A percentile compares a stretch with the other conserved stretches of the same genome.
Conservation (phyloP, 2,113 vertebrate species). For the Thamnophis sirtalis region DNA sequence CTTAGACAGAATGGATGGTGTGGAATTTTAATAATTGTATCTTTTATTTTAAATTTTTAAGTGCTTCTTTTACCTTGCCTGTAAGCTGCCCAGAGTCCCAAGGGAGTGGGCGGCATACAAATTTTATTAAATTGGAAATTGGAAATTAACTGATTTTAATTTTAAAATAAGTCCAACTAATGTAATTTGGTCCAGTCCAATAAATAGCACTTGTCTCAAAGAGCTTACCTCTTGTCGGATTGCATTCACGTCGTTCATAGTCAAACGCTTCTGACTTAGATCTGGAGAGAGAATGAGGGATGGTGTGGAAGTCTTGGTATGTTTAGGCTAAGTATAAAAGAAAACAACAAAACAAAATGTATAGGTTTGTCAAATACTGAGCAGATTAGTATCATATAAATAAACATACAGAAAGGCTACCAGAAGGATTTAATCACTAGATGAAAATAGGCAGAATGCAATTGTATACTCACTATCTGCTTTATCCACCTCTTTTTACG, state of each 20-base stretch:
- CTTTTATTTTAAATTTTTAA: too few relatives aligned
- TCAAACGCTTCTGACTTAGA: fast-evolving
- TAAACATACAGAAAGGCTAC: not conserved
- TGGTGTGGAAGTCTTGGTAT: not conserved
- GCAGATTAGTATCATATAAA: not conserved
- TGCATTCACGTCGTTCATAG: not conserved
- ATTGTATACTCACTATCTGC: conserved; percentile 46
- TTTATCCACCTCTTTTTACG: conserved; percentile 39
- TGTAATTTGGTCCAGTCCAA: not conserved
- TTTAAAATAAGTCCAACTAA: not conserved
- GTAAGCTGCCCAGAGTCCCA: too few relatives aligned
- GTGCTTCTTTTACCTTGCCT: too few relatives aligned
- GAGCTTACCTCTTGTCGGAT: not conserved
- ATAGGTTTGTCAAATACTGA: not conserved
- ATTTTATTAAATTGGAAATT: too few relatives aligned
- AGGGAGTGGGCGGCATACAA: too few relatives aligned
- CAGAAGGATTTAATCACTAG: not conserved
- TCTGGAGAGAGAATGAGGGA: fast-evolving
- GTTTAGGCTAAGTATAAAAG: not conserved
- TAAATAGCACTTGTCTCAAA: not conserved
- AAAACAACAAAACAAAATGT: not conserved
- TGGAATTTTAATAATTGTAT: too few relatives aligned
- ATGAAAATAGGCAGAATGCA: not conserved
- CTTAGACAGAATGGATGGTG: too few relatives aligned
- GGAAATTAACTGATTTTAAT: not conserved